These are phyloP conservation scores for Dasyornis broadbenti DNA, from an alignment of 2,113 vertebrate species.

Conservation along the genomic window DNA sequence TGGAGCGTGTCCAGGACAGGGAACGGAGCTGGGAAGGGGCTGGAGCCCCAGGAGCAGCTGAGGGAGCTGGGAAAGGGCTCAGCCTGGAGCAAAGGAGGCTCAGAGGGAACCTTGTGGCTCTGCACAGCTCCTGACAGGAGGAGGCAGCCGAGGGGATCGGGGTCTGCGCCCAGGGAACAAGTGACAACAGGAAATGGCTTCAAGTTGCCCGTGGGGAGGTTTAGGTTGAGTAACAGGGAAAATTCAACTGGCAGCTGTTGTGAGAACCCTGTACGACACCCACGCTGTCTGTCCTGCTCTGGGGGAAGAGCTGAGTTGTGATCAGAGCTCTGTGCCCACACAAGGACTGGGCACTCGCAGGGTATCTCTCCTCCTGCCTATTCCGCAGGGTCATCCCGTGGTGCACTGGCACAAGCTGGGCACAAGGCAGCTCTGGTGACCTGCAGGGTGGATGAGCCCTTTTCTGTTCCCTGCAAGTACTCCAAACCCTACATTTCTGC, in stretches of 20 bases:
- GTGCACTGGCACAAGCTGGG: background rate
- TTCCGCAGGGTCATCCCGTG: background rate
- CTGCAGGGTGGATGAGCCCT: background rate
- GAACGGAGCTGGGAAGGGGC: background rate
- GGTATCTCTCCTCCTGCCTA: background rate
- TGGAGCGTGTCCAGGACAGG: rapidly evolving
- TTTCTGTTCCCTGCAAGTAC: background rate
- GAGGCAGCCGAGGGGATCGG: background rate
- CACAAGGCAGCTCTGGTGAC: background rate
- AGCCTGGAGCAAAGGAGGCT: background rate
- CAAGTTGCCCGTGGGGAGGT: rapidly evolving
- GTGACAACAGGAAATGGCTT: background rate
- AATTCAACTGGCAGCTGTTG: background rate
- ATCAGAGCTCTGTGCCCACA: background rate
- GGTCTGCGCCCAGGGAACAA: background rate
- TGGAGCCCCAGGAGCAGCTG: background rate
- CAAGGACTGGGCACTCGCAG: background rate
- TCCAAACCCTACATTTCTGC: background rate
- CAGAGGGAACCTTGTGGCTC: background rate
- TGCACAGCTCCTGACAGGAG: background rate
- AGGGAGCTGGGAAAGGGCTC: background rate
- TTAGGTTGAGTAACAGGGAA: background rate
- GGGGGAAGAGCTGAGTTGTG: background rate
- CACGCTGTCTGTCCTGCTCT: background rate
- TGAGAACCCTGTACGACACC: background rate